Base-by-base conservation (phyloP, 2,113 vertebrate species). In the Myxocyprinus asiaticus region DNA sequence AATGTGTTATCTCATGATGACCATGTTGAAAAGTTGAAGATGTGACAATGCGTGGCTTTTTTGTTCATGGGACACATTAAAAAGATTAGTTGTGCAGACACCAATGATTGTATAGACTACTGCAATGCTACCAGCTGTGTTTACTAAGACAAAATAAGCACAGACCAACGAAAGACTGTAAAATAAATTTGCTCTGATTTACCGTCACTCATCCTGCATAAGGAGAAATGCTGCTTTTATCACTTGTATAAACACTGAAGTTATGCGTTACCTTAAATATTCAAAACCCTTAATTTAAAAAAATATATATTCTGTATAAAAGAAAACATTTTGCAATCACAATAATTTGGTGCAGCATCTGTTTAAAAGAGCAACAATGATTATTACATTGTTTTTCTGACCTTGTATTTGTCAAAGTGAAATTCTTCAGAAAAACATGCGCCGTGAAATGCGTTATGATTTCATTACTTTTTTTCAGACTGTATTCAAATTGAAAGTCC, bases 61-160 rank as follows among this genome's bases (percentile, higher is more conserved):
- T 17, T 70, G 71, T 53, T 67, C 51, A 15, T 15, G 45, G 65
- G 61, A 64, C 15, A 63, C 67, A 14, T 33, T 33, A 51, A 75
- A 65, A 61, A 64, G 7, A 44, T 53, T 76, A 63, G 59, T 59
- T 43, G 44, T 56, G 71, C 67, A 53, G 59, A 62, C 61, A 64
- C 22, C 17, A 44, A 14, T 78, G 64, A 53, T 47, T 78, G 64
- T 11, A 33, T 67, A 53, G 53, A 42, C 64, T 17, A 68, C 55
- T 72, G 11, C 58, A 75, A 63, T 75, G 48, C 72, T 79, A 58
- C 71, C n/a, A 12, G 59, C 70, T 76, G 51, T 63, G 69, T 80
- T 76, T 53, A 22, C 17, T 56, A 56, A 22, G 71, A 7, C 14
- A 58, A 15, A 73, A 33, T 33, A 62, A 74, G 17, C 58, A 74